Conservation (phyloP, 2,113 vertebrate species). For the Triplophysa rosa region DNA sequence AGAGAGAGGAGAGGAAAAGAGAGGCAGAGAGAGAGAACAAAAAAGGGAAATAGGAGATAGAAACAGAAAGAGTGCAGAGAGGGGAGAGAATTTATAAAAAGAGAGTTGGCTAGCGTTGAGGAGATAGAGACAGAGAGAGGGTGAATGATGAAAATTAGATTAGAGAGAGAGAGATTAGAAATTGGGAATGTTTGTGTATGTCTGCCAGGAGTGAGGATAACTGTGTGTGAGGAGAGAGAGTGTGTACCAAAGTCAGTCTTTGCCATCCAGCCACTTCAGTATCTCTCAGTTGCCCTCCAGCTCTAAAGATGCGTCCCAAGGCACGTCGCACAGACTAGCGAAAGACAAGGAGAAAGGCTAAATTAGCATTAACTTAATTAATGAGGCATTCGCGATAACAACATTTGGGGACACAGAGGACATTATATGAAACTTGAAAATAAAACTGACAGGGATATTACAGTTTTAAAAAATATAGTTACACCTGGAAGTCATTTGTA, state of each 20-base stretch:
- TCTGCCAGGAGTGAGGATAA: slow-evolving; percentile 63
- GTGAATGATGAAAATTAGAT: slow-evolving; percentile 48
- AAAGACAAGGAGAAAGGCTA: slow-evolving; percentile 40
- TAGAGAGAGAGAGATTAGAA: slow-evolving; percentile 66
- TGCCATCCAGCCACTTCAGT: slow-evolving; percentile 42
- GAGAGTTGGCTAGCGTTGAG: slow-evolving; percentile 39
- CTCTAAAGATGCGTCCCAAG: slow-evolving; percentile 29
- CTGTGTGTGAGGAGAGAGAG: slow-evolving; percentile 33
- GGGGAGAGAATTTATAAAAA: slow-evolving; percentile 60
- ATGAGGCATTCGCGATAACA: slow-evolving; percentile 40
- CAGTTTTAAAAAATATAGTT: background rate
- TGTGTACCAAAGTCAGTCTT: slow-evolving; percentile 31
- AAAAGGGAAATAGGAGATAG: slow-evolving; percentile 59
- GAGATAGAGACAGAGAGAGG: slow-evolving; percentile 41
- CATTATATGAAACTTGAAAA: slow-evolving; percentile 33
- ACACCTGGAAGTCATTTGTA: background rate
- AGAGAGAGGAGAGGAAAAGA: slow-evolving; percentile 58
- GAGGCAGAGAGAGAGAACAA: slow-evolving; percentile 49
- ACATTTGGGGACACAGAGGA: slow-evolving; percentile 22
- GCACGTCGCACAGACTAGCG: slow-evolving; percentile 29
- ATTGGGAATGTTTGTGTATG: slow-evolving; percentile 69
- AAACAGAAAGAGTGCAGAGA: slow-evolving; percentile 68
- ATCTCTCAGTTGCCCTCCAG: slow-evolving; percentile 43
- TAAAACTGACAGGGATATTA: slow-evolving; percentile 19
- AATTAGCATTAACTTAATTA: slow-evolving; percentile 45